Base-by-base conservation (phyloP, 2,113 vertebrate species). In the Perca schrenkii region DNA sequence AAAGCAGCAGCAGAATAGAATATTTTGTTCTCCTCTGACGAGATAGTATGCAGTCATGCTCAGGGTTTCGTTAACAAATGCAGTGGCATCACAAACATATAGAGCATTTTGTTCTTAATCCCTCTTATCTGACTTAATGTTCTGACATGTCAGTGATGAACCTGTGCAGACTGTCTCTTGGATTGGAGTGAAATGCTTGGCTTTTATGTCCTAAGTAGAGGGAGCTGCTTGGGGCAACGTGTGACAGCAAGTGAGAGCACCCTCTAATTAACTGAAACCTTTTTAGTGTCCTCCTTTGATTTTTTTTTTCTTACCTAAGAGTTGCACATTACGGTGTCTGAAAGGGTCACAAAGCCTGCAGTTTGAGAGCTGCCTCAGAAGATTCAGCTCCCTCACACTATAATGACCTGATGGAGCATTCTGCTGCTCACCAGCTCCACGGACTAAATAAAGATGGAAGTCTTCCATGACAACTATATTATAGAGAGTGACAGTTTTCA, bases 181-280 rank as follows among this genome's bases (percentile, higher is more conserved):
- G 66, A 80, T 84, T 52, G 46, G 43, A 77, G 53, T 62, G 25
- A 86, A 82, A 81, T 57, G 36, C 61, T 84, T 34, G 11, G 77
- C 74, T 90, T 90, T 93, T 77, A 83, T 91, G 82, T 85, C 15
- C 16, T 83, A 60, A 83, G 77, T 84, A 81, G 73, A 84, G 74
- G 82, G 78, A 89, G 80, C 70, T 64, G 80, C 89, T 91, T 19
- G 64, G 71, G 71, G 79, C 83, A 67, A 81, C 21, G 12, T 74
- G 82, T 82, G 86, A 87, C 65, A 71, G 82, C 75, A 66, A 66
- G 79, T 63, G 81, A 82, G 76, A 57, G 65, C 69, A 63, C 80
- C 87, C 87, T 86, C 84, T 93, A 75, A 93, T 92, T 92, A 93
- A 54, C 82, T 82, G 13, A 68, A 90, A 52, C 71, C 82, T 86